Base-by-base conservation (phyloP, 2,113 vertebrate species). In the Camelus bactrianus region DNA sequence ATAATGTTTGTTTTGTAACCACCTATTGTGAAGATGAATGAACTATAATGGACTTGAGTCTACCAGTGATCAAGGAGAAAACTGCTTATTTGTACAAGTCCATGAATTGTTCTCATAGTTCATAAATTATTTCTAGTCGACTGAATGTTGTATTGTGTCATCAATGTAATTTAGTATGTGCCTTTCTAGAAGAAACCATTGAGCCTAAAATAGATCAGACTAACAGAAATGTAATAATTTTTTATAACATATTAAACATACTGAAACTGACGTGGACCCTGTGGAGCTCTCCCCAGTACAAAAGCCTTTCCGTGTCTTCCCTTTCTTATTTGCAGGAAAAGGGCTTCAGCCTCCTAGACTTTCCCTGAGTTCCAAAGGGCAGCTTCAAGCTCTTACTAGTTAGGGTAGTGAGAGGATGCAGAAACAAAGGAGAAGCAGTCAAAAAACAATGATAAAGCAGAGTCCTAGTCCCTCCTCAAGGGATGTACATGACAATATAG, bases 1-100 rank as follows among this genome's bases (percentile, higher is more conserved):
- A 52, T 89, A 73, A 79, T 48, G 65, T 92, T 85, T 85, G 5
- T 70, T 92, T 90, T 97, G 65, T 80, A 67, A 62, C 54, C 70
- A 80, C 58, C 50, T 75, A 52, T 77, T 88, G 81, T 73, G 50
- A 85, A 93, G 80, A 90, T 46, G 28, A 93, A 87, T 91, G 54
- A 80, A 69, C 19, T 81, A 93, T 48, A 81, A 92, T n/a, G 26
- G 22, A 83, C 3, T 94, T 58, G 48, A 89, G 32, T 83, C n/a
- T 82, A 69, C 24, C 28, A 52, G 15, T 69, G 62, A 83, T 93
- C 13, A 65, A 54, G 50, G 48, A 96, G 85, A 92, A 81, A 85
- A 69, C 10, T 77, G 48, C 16, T 85, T 92, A 65, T 81, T 72
- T 95, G 48, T 87, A 76, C 82, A 96, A 60, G 32, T 30, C 28